phyloP scores from a whole-genome alignment of 2,888 invertebrate species.

The Tipula confusa region DNA sequence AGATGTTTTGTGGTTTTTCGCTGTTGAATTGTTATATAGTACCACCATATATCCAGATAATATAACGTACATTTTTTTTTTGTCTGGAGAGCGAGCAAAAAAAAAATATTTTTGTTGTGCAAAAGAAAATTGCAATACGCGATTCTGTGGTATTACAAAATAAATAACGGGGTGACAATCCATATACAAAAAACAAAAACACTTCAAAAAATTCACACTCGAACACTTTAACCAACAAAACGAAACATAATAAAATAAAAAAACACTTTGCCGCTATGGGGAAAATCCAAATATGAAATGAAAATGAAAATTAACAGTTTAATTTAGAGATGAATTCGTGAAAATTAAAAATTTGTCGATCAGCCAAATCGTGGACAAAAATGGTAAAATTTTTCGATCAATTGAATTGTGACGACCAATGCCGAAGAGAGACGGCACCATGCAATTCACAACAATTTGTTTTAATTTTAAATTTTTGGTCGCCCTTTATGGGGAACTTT shows the following conservation, averaged over 20 bases:
- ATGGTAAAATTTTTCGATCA: slow-evolving; percentile 26
- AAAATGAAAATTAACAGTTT: slow-evolving; percentile 9
- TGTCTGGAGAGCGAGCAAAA: not conserved
- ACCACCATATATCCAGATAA: not conserved
- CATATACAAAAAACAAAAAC: not conserved
- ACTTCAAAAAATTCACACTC: not conserved
- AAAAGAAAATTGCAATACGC: not conserved
- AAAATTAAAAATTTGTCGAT: not conserved
- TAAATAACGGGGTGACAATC: not conserved
- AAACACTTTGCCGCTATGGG: not conserved
- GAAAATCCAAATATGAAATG: slow-evolving; percentile 12
- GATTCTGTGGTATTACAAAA: not conserved
- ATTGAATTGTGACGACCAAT: not conserved
- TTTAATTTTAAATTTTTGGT: slow-evolving; percentile 13
- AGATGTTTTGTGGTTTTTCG: not conserved
- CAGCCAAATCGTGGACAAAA: not conserved
- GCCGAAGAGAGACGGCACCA: not conserved
- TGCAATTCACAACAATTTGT: not conserved
- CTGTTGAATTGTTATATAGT: slow-evolving; percentile 13
- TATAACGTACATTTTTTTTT: not conserved
- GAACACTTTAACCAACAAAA: not conserved
- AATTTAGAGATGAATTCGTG: not conserved
- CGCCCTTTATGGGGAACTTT: not conserved
- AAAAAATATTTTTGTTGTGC: not conserved
- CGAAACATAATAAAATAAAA: not conserved